These are phyloP conservation scores for Saccostrea echinata DNA, from an alignment of 1,140 invertebrate species.

Conservation along the genomic window DNA sequence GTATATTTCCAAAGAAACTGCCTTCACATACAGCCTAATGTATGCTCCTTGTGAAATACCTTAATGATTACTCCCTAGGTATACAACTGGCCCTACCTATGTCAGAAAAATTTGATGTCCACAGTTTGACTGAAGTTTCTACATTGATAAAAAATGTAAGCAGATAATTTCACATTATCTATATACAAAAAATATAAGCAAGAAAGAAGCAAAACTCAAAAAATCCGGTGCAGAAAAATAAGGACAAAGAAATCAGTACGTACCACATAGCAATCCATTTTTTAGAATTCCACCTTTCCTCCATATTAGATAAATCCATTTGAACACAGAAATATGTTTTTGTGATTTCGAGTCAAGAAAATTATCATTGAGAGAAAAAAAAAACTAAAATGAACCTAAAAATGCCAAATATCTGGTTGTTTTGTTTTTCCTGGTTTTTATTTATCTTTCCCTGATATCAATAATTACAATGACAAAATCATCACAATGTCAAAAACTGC, in stretches of 20 bases:
- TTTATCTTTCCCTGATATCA: too few relatives aligned
- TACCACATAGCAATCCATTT: neutral
- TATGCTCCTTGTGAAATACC: neutral
- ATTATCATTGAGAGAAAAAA: too few relatives aligned
- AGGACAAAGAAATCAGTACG: neutral
- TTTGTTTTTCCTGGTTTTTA: too few relatives aligned
- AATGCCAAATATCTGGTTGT: too few relatives aligned
- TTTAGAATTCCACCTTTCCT: neutral
- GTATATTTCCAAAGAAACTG: neutral
- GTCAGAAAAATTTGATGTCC: neutral
- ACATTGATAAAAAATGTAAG: neutral
- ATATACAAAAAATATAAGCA: neutral
- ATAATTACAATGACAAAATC: too few relatives aligned
- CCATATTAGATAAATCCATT: neutral
- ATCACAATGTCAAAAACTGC: too few relatives aligned
- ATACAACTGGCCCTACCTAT: neutral
- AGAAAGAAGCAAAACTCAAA: neutral
- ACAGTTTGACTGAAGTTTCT: neutral
- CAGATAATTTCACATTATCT: neutral
- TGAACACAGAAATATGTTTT: neutral
- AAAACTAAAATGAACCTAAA: too few relatives aligned
- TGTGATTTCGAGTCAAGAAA: too few relatives aligned
- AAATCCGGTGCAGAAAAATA: too few relatives aligned
- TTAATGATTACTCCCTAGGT: conserved; percentile 3
- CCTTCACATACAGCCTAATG: neutral